Percentiles rank a stretch among this genome's conserved stretches.
Evolutionary conservation across 1,140 invertebrate genomes (phyloP).

Genomic region (Pseudomyrmex concolor): DNA sequence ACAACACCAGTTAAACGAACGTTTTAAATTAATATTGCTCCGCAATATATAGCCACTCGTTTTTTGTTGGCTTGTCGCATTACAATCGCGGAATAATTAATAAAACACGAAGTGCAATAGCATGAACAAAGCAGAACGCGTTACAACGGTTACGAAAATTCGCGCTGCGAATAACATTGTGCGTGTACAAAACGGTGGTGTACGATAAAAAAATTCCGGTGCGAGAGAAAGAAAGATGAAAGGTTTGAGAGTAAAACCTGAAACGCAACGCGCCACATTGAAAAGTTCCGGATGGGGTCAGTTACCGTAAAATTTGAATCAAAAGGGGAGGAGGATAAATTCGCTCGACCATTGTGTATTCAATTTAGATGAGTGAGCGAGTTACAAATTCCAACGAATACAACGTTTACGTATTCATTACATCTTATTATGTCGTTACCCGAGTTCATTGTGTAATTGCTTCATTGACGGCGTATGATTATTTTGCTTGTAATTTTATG

Average conservation of each 20-base stretch:
- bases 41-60: neutral
- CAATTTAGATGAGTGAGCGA: conserved; percentile 44
- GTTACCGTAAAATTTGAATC: conserved; percentile 46
- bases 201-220: conserved; percentile 3
- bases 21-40: conserved; percentile 16
- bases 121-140: conserved; percentile 48
- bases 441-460: conserved; percentile 11
- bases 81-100: conserved; percentile 50
- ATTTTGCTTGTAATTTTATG: neutral
- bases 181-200: conserved; percentile 31
- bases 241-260: conserved; percentile 23
- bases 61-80: conserved; percentile 18
- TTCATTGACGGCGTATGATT: neutral
- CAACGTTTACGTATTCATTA: conserved; percentile 33
- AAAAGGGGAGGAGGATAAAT: conserved; percentile 41
- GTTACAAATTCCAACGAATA: conserved; percentile 7
- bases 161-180: conserved; percentile 45
- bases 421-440: conserved; percentile 28
- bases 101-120: conserved; percentile 44
- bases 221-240: conserved; percentile 19
- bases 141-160: conserved; percentile 45
- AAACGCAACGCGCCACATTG: conserved; percentile 29
- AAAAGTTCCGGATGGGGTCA: conserved; percentile 51
- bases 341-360: neutral
- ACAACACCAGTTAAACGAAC: conserved; percentile 44